These are phyloP conservation scores for Perognathus longimembris DNA, from an alignment of 2,113 vertebrate species.

Conservation along the genomic window DNA sequence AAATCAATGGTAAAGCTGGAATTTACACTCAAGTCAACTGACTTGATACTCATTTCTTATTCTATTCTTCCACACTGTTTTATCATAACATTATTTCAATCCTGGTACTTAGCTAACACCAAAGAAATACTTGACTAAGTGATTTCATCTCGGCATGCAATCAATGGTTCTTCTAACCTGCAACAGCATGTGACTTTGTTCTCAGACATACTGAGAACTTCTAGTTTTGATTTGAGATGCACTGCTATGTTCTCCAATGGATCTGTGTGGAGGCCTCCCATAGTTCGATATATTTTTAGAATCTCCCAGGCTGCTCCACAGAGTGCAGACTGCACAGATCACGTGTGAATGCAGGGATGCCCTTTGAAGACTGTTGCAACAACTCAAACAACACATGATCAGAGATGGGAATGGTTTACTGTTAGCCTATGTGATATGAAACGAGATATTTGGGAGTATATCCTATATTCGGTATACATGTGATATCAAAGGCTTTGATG, in stretches of 20 bases:
- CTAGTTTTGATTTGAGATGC: neutral
- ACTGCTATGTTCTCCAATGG: neutral
- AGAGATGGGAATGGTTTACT: neutral
- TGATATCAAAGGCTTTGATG: neutral
- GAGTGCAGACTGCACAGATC: neutral
- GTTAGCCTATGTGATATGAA: neutral
- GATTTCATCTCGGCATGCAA: neutral
- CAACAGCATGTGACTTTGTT: neutral
- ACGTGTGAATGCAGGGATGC: neutral
- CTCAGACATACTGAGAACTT: neutral
- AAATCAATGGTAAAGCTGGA: neutral
- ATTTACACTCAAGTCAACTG: neutral
- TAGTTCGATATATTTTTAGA: neutral
- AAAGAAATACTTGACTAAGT: neutral
- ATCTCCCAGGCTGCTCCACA: neutral
- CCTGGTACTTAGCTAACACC: neutral
- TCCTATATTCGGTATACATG: neutral
- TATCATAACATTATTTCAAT: slow-evolving; percentile 14
- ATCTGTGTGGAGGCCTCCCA: neutral
- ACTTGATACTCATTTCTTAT: neutral
- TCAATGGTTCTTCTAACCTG: neutral
- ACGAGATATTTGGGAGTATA: neutral
- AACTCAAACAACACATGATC: neutral
- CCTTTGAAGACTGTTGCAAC: neutral
- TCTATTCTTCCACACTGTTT: neutral